Percentiles rank a stretch among this genome's conserved stretches.
These are phyloP conservation scores for Crocodylus rhombifer DNA, from an alignment of 2,797 vertebrate genomes.

Conservation along the genomic window DNA sequence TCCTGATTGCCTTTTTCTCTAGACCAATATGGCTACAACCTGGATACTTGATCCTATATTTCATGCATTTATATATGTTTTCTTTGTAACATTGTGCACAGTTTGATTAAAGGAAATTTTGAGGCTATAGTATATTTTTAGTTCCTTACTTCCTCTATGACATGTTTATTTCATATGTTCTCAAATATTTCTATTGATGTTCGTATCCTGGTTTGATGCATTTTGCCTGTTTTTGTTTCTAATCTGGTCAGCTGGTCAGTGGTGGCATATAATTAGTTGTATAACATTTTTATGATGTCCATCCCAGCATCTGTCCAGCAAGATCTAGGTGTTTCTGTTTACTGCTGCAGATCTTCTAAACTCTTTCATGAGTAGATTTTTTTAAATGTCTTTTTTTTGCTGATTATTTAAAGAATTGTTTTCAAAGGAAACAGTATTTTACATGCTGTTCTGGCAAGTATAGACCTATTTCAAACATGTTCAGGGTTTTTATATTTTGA, in stretches of 20 bases:
- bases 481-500: background rate
- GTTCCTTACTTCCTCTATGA: background rate
- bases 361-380: background rate
- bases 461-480: background rate
- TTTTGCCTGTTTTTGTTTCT: slow-evolving; percentile 40
- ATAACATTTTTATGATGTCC: background rate
- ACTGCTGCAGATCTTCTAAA: slow-evolving; percentile 15
- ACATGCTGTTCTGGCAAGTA: background rate
- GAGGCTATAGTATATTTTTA: background rate
- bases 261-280: slow-evolving; percentile 63
- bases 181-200: slow-evolving; percentile 10
- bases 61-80: background rate
- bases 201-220: background rate
- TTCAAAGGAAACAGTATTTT: background rate
- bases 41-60: no score
- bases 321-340: slow-evolving; percentile 8
- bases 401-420: background rate
- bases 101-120: background rate
- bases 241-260: slow-evolving; percentile 62
- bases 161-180: background rate
- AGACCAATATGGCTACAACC: no score
- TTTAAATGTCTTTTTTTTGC: background rate
- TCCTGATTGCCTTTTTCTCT: no score
- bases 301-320: background rate
- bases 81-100: accelerated